Base-by-base conservation (phyloP, 1,140 invertebrate species). In the Lepidostoma basale region DNA sequence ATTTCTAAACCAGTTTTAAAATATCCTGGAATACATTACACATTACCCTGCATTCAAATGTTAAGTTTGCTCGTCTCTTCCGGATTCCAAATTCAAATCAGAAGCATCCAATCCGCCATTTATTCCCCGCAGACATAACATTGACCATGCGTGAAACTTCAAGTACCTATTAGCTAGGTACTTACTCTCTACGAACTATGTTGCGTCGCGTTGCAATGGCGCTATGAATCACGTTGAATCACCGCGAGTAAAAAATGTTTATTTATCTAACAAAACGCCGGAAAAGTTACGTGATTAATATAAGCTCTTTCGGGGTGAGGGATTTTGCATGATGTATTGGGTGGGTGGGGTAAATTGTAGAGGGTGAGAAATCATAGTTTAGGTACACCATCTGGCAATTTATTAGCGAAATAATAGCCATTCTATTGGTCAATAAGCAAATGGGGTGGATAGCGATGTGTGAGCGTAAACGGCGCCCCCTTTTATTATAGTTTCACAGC, bases 21-120 rank as follows among this genome's bases (percentile, higher is more conserved):
- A 16, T 54, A 26, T 54, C 25, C 45, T 54, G 49, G 49, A 54
- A 54, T 18, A 54, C 25, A 30, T 54, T 54, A 54, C 23, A 54
- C 25, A 30, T 54, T 54, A 54, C 23, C 28, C 10, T 28, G 26
- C 26, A 16, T 54, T 54, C 6, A 28, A 54, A 28, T 26, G 26
- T 3, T 18, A 16, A 54, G 49, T 54, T n/a, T 14, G 45, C 45
- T 18, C 25, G 20, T 16, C 49, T 28, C 49, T 54, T 54, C 49
- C 49, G 49, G 23, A 28, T 54, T 26, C 49, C 49, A 54, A 16
- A 54, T 54, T 54, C 26, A 54, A 54, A 54, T 30, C 26, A 12
- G 26, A 54, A 54, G 16, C 49, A 26, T 30, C 49, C 8, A 33
- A 54, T 28, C 49, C 23, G 23, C 25, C 49, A 28, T 28, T 54